Conservation (phyloP, 2,113 vertebrate species). For the Coryphaenoides rupestris region DNA sequence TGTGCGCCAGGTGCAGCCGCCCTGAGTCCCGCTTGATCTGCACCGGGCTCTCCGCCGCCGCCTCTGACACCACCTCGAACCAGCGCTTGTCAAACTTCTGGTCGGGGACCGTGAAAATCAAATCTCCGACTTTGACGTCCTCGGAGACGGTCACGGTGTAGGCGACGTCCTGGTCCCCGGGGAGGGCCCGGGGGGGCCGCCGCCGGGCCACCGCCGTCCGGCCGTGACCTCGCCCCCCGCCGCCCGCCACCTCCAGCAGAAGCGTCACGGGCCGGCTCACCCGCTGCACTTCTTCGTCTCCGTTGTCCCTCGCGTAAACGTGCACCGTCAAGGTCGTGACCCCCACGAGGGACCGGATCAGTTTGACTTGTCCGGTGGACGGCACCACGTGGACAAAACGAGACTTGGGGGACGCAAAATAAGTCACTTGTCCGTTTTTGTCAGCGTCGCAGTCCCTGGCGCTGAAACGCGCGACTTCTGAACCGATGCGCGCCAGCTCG, state of each 20-base stretch:
- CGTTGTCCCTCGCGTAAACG: constrained; percentile 64
- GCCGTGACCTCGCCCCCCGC: constrained; percentile 2
- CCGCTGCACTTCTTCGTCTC: constrained; percentile 47
- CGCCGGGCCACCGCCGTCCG: no score
- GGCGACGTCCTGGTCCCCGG: constrained; percentile 51
- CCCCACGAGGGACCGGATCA: constrained; percentile 66
- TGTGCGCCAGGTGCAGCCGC: constrained; percentile 72
- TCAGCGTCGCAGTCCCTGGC: constrained; percentile 65
- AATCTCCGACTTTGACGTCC: constrained; percentile 70
- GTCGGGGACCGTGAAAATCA: constrained; percentile 81
- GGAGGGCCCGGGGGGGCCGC: background rate
- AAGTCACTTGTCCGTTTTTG: constrained; percentile 62
- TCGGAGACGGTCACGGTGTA: constrained; percentile 75
- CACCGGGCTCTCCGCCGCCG: constrained; percentile 62
- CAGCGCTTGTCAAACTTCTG: constrained; percentile 68
- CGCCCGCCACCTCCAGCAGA: constrained; percentile 35
- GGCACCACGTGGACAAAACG: constrained; percentile 69
- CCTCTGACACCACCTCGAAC: constrained; percentile 75
- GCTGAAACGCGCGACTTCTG: constrained; percentile 61
- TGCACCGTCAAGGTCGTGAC: constrained; percentile 48
- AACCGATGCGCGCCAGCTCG: constrained; percentile 62
- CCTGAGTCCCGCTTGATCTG: constrained; percentile 80
- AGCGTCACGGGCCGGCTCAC: constrained; percentile 57
- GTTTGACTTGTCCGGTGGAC: constrained; percentile 67
- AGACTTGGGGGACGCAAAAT: constrained; percentile 57